Conservation (phyloP, 2,113 vertebrate genomes). For the Scatophagus argus region DNA sequence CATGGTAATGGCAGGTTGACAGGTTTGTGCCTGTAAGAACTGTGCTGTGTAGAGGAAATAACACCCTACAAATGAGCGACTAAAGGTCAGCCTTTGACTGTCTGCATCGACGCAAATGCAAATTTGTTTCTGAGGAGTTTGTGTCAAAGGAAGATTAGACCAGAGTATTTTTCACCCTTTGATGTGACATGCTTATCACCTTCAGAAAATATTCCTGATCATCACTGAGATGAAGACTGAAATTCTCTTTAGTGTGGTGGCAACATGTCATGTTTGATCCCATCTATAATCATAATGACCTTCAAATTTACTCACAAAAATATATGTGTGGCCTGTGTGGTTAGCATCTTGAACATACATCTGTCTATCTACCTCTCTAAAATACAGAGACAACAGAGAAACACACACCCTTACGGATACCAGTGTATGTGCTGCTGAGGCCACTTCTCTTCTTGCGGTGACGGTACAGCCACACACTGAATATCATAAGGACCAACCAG, state of each 20-base stretch:
- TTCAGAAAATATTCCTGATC: slow-evolving; percentile 44
- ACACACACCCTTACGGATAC: slow-evolving; percentile 92
- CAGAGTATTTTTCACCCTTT: slow-evolving; percentile 47
- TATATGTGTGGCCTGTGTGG: background rate
- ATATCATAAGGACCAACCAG: slow-evolving; percentile 95
- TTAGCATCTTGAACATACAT: background rate
- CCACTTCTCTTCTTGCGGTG: slow-evolving; percentile 94
- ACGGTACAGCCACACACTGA: slow-evolving; percentile 95
- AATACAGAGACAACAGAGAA: background rate
- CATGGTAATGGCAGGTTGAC: slow-evolving; percentile 67
- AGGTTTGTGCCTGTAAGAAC: slow-evolving; percentile 44
- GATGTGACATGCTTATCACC: slow-evolving; percentile 61
- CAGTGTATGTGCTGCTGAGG: slow-evolving; percentile 92
- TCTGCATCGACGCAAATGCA: slow-evolving; percentile 61
- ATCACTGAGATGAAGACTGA: slow-evolving; percentile 38
- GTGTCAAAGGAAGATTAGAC: slow-evolving; percentile 67
- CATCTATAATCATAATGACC: slow-evolving; percentile 6
- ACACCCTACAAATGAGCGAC: slow-evolving; percentile 64
- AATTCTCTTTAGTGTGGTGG: slow-evolving; percentile 29
- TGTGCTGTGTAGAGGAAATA: slow-evolving; percentile 44
- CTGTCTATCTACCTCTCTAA: background rate
- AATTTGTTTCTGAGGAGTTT: slow-evolving; percentile 71
- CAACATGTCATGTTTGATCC: slow-evolving; percentile 37
- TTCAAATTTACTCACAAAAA: slow-evolving; percentile 5
- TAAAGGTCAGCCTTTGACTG: slow-evolving; percentile 82